phyloP scores from a whole-genome alignment of 2,797 vertebrate species.

The Podarcis lilfordi region DNA sequence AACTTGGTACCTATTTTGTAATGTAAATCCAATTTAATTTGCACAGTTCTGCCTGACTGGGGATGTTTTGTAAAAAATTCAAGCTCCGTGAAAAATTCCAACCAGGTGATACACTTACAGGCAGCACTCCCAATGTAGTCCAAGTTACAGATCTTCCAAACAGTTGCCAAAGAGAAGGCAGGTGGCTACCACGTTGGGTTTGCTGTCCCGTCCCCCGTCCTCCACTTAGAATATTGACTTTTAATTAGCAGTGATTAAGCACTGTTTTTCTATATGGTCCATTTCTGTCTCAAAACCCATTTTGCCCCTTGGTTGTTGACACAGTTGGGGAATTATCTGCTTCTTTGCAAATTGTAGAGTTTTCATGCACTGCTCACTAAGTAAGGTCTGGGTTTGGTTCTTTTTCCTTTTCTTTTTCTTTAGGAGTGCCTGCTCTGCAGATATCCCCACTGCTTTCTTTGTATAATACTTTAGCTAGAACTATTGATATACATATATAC shows the following conservation, averaged over 20 bases:
- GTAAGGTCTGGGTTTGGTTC: background rate
- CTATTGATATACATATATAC: background rate
- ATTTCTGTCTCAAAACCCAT: constrained; percentile 51
- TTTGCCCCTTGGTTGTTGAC: constrained; percentile 72
- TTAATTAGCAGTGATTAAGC: constrained; percentile 71
- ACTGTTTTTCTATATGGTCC: constrained; percentile 67
- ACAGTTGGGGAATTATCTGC: constrained; percentile 67
- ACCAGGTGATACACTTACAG: constrained; percentile 74
- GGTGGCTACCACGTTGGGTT: constrained; percentile 57
- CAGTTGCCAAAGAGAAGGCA: constrained; percentile 58
- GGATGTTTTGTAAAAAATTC: constrained; percentile 70
- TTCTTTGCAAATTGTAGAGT: constrained; percentile 47
- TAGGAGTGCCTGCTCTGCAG: background rate
- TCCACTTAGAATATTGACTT: constrained; percentile 64
- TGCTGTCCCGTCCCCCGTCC: constrained; percentile 32
- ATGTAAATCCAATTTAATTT: constrained; percentile 82
- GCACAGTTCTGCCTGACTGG: constrained; percentile 78
- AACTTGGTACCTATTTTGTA: constrained; percentile 66
- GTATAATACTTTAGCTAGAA: background rate
- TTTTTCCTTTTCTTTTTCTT: too few relatives aligned
- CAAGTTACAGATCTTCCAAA: constrained; percentile 51
- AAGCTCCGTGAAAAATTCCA: constrained; percentile 76
- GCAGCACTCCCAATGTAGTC: constrained; percentile 46
- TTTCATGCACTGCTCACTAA: constrained; percentile 48
- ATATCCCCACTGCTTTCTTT: background rate